Percentiles rank a stretch among this genome's conserved stretches.
These are phyloP conservation scores for Periophthalmus magnuspinnatus DNA, from an alignment of 2,797 vertebrate genomes.

Conservation along the genomic window DNA sequence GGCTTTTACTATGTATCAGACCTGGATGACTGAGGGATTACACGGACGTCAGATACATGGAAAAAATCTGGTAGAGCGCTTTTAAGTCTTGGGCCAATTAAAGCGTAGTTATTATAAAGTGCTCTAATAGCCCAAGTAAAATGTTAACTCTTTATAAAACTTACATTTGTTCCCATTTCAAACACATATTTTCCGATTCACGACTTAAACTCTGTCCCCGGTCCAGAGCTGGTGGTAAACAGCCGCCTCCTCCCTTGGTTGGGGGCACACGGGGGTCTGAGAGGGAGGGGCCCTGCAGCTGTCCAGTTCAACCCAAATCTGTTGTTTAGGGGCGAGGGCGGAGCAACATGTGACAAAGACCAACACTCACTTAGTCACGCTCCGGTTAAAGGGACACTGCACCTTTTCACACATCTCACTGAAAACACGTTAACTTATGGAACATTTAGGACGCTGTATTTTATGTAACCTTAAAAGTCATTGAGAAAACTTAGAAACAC, in stretches of 20 bases:
- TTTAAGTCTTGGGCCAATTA: no score
- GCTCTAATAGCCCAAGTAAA: no score
- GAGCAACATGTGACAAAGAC: constrained; percentile 65
- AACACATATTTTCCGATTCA: constrained; percentile 32
- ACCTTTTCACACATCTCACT: neutral
- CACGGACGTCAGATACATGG: no score
- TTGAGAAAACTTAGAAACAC: no score
- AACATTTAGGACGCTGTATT: no score
- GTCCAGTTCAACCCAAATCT: constrained; percentile 73
- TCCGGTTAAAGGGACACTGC: constrained; percentile 34
- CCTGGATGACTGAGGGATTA: no score
- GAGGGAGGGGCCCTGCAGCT: constrained; percentile 66
- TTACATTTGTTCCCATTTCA: neutral
- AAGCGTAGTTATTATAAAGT: no score
- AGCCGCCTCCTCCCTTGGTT: constrained; percentile 54
- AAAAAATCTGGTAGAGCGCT: no score
- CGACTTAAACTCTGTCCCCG: constrained; percentile 38
- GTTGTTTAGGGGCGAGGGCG: constrained; percentile 68
- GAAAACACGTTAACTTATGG: no score
- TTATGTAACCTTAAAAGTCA: neutral
- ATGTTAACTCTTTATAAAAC: no score
- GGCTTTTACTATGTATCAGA: no score
- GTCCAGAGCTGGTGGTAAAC: constrained; percentile 64
- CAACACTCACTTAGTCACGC: constrained; percentile 40
- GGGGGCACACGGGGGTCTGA: constrained; percentile 40